These are phyloP conservation scores for Bubalus kerabau DNA, from an alignment of 2,113 vertebrate species.

Conservation along the genomic window DNA sequence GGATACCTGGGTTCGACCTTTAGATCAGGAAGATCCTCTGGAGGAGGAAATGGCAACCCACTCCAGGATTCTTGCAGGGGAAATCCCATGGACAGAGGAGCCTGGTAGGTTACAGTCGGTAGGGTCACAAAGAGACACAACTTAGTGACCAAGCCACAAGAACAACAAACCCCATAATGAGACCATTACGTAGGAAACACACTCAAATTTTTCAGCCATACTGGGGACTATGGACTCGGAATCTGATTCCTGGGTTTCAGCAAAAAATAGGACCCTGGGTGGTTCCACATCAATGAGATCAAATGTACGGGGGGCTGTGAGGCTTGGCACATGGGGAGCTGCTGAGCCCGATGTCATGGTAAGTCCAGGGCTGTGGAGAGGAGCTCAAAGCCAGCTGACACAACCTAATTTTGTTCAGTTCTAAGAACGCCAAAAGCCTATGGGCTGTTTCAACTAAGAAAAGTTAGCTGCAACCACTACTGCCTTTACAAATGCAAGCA, in stretches of 20 bases:
- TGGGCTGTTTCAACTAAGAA: background rate
- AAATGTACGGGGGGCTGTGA: background rate
- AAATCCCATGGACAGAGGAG: background rate
- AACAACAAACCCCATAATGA: background rate
- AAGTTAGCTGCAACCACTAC: background rate
- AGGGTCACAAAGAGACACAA: background rate
- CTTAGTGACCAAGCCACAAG: background rate
- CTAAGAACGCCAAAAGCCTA: background rate
- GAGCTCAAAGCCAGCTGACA: background rate
- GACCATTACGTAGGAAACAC: background rate
- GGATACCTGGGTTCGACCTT: background rate
- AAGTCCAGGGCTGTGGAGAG: background rate
- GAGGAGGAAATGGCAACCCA: background rate
- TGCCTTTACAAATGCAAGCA: background rate
- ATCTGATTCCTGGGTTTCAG: background rate
- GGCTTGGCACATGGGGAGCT: background rate
- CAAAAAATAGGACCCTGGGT: background rate
- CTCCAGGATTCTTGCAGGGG: background rate
- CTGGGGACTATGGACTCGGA: background rate
- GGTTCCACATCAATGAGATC: background rate
- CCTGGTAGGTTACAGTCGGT: background rate
- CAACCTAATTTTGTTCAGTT: background rate
- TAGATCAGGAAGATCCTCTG: background rate
- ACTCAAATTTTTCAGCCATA: background rate
- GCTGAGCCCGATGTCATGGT: background rate